These are phyloP conservation scores for Oceanodroma tethys DNA, from an alignment of 2,113 vertebrate genomes.

Conservation along the genomic window DNA sequence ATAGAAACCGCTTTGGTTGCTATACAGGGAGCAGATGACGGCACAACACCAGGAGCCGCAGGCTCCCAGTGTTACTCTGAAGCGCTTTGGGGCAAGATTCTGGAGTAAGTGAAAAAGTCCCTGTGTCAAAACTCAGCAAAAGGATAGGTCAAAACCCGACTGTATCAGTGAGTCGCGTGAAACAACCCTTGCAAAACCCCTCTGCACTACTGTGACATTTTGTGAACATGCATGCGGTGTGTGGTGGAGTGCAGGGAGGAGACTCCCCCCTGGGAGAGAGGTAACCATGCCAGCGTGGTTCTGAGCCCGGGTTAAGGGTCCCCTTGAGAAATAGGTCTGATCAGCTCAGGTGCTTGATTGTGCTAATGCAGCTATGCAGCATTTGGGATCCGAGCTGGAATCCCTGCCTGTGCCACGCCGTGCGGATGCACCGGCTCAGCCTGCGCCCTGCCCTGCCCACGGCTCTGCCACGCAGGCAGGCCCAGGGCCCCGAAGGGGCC, in stretches of 20 bases:
- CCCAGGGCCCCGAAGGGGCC: neutral
- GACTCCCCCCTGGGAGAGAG: neutral
- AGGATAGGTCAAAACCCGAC: neutral
- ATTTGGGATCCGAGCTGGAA: neutral
- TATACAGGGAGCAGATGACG: neutral
- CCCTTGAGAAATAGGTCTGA: neutral
- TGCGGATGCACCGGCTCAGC: neutral
- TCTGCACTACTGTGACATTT: neutral
- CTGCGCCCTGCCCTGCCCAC: neutral
- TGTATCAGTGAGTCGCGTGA: neutral
- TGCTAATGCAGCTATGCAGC: neutral
- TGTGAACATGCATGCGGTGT: fast-evolving
- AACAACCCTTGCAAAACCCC: neutral
- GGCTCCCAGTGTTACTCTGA: neutral
- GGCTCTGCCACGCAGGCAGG: neutral
- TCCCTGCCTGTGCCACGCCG: neutral
- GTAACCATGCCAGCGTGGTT: neutral
- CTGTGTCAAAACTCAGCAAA: neutral
- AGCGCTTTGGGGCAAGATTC: neutral
- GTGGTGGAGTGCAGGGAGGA: neutral
- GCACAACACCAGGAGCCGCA: neutral
- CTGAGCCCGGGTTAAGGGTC: neutral
- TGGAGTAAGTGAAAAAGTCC: neutral
- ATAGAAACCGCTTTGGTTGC: neutral
- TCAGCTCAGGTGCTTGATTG: neutral